A percentile compares a stretch with the other conserved stretches of the same genome.
phyloP scores from a whole-genome alignment of 1,140 invertebrate genomes.

The Eriocheir sinensis region DNA sequence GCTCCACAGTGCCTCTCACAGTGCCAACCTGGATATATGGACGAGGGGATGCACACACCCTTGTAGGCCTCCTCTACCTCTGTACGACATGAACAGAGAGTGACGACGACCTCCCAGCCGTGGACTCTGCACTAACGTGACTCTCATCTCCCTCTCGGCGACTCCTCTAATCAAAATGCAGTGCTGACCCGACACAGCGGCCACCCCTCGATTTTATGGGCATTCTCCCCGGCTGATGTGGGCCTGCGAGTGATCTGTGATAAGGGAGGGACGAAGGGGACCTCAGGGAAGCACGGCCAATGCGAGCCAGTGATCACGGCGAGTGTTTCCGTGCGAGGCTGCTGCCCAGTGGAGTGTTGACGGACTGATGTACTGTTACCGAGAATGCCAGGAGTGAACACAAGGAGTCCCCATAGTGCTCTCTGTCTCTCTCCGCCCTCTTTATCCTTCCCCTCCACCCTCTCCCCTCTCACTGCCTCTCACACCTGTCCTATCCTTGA shows the following conservation, averaged over 20 bases:
- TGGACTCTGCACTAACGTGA: no score
- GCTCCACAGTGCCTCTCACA: slow-evolving; percentile 57
- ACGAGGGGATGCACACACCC: slow-evolving; percentile 37
- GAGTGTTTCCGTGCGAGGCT: neutral
- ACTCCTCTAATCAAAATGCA: neutral
- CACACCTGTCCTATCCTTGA: slow-evolving; percentile 23
- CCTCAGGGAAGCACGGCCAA: neutral
- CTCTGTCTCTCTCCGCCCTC: neutral
- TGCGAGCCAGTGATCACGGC: neutral
- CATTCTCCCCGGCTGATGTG: neutral
- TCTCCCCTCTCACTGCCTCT: neutral
- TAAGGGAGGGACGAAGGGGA: neutral
- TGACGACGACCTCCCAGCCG: neutral
- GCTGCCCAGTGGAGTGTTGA: slow-evolving; percentile 13
- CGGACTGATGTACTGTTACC: slow-evolving; percentile 44
- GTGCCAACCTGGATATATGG: slow-evolving; percentile 57
- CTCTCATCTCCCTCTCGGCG: neutral
- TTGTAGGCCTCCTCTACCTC: neutral
- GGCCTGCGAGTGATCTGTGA: neutral
- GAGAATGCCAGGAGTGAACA: slow-evolving; percentile 49
- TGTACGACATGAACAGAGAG: neutral
- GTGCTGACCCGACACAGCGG: neutral
- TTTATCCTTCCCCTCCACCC: slow-evolving; percentile 1
- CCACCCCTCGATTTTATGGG: neutral
- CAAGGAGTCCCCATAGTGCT: neutral